phyloP scores from a whole-genome alignment of 2,888 invertebrate species.

The Epicampocera succincta region DNA sequence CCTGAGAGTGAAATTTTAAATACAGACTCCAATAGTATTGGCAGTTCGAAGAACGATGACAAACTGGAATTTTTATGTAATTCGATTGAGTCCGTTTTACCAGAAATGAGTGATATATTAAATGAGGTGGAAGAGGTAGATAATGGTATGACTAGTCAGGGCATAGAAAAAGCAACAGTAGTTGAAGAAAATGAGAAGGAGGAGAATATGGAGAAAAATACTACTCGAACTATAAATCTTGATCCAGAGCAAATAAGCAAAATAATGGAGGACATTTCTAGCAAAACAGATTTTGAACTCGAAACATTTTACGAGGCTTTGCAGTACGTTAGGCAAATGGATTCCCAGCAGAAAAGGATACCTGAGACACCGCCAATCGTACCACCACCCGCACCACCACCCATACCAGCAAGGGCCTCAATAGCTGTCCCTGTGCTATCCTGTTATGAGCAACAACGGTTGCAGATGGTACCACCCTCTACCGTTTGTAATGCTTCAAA shows the following conservation, averaged over 20 bases:
- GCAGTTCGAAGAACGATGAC: neutral
- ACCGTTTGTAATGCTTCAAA: neutral
- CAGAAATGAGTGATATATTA: constrained; percentile 9
- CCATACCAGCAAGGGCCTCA: neutral
- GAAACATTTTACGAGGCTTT: constrained; percentile 29
- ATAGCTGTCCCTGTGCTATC: neutral
- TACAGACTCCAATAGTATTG: constrained; percentile 3
- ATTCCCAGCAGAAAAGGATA: neutral
- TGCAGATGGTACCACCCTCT: neutral
- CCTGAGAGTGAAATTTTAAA: neutral
- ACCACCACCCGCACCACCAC: constrained; percentile 29
- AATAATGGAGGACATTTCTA: constrained; percentile 30
- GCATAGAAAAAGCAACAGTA: too few species aligned
- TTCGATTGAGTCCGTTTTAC: constrained; percentile 30
- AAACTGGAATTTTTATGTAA: constrained; percentile 19
- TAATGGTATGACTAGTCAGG: neutral
- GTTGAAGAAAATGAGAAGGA: constrained; percentile 8
- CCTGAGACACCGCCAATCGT: constrained; percentile 13
- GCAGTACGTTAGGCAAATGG: neutral
- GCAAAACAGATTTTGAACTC: constrained; percentile 18
- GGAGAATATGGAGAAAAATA: neutral
- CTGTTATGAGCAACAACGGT: neutral
- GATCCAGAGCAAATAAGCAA: constrained; percentile 23
- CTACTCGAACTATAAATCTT: neutral
- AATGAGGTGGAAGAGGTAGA: neutral